Conservation (phyloP, 2,888 invertebrate species). For the Pantelozetes paolii region DNA sequence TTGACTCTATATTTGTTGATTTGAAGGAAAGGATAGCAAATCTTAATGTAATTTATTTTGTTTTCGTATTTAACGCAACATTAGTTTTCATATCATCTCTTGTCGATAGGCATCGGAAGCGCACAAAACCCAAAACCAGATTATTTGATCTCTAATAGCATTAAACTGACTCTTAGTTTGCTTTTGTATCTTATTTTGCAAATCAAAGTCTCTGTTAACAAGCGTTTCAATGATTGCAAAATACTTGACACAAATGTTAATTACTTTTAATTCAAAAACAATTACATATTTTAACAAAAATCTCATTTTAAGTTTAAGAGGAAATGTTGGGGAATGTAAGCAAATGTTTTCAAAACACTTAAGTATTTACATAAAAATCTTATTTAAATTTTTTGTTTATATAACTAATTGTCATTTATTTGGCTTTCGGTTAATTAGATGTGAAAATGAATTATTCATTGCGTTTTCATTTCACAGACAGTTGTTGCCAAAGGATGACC, state of each 20-base stretch:
- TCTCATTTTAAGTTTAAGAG: not conserved
- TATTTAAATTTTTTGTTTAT: not conserved
- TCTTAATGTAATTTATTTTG: slow-evolving; percentile 35
- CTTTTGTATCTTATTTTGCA: not conserved
- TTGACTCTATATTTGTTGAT: slow-evolving; percentile 25
- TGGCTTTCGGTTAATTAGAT: not conserved
- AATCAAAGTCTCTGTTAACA: slow-evolving; percentile 5
- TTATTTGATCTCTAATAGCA: slow-evolving; percentile 6
- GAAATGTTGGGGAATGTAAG: not conserved
- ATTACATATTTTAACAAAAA: not conserved
- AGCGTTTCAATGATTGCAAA: not conserved
- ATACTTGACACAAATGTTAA: slow-evolving; percentile 19
- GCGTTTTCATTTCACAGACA: too few species aligned
- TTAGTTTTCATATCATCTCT: slow-evolving; percentile 15
- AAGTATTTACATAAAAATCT: not conserved
- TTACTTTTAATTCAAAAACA: not conserved
- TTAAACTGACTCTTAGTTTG: not conserved
- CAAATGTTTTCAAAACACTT: too few species aligned
- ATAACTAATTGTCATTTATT: not conserved
- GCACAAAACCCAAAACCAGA: not conserved
- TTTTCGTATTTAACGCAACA: slow-evolving; percentile 17
- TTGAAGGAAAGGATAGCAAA: slow-evolving; percentile 16
- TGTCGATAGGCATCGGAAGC: not conserved
- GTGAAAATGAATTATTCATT: too few species aligned
- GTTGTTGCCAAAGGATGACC: too few species aligned